Evolutionary conservation across 1,140 invertebrate genomes (phyloP).

Genomic region (Drosophila nasuta): DNA sequence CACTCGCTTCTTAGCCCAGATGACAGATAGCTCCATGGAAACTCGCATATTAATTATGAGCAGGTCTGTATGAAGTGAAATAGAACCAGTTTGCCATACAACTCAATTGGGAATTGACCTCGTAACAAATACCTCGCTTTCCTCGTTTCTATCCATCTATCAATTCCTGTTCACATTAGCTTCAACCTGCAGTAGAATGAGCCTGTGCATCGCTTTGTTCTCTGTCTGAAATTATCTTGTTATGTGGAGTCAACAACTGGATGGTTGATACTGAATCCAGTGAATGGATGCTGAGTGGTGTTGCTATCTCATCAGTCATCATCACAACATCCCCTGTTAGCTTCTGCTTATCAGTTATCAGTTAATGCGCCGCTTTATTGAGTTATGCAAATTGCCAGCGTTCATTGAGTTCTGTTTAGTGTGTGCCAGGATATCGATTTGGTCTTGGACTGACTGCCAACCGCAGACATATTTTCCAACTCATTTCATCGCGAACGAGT

Average conservation of each 20-base stretch:
- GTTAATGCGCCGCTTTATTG: constrained; percentile 47
- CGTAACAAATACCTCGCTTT: not conserved
- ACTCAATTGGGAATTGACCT: constrained; percentile 9
- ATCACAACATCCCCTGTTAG: constrained; percentile 31
- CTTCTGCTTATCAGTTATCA: constrained; percentile 48
- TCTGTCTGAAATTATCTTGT: constrained; percentile 38
- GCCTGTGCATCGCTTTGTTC: constrained; percentile 15
- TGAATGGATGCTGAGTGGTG: constrained; percentile 24
- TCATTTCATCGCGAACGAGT: constrained; percentile 66
- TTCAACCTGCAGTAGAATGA: no score
- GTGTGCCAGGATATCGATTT: constrained; percentile 9
- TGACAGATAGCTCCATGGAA: constrained; percentile 50
- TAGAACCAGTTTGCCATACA: constrained; percentile 18
- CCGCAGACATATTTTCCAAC: constrained; percentile 80
- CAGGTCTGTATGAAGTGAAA: constrained; percentile 17
- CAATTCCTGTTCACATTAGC: not conserved
- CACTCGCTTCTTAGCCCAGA: constrained; percentile 19
- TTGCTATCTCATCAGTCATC: constrained; percentile 50
- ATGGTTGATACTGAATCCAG: constrained; percentile 2
- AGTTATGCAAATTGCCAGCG: constrained; percentile 39
- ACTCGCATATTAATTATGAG: constrained; percentile 51
- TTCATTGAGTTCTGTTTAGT: constrained; percentile 22
- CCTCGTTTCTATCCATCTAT: not conserved
- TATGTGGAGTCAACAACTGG: no score
- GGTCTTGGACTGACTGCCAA: constrained; percentile 4